Evolutionary conservation across 2,113 vertebrate species (phyloP), one percentile per base, ranked within the genome.

Genomic region (Setophaga kirtlandii): DNA sequence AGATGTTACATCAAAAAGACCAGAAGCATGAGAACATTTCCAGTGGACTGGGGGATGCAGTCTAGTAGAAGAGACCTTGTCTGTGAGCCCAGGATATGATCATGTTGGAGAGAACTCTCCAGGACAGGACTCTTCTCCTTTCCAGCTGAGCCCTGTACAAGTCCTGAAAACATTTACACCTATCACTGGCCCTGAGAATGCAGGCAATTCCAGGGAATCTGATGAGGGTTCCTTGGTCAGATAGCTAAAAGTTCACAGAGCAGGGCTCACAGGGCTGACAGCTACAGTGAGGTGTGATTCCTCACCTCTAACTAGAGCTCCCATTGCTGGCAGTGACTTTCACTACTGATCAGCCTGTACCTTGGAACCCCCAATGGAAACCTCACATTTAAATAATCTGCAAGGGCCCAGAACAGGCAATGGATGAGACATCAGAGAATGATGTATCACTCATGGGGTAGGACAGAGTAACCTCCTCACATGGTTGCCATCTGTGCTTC

Each of bases 401-500:
- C 50, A 39, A 52, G 69, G 60, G 27, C 52, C 37, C 85, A 65
- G 75, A 80, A 80, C 67, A 88, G 68, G 42, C 18, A 6, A 49
- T 17, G 28, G 65, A 68, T 37, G 44, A 84, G 22, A 71, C 7
- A 35, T 14, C 20, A 79, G 59, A 89, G 77, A 65, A 82, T 44
- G 71, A 63, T 9, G 37, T 18, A 30, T 49, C 56, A 11, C 19
- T 71, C 27, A 55, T 2, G 74, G 73, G 71, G 55, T 18, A 44
- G 1, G 11, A 37, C 52, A 67, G 81, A 91, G 91, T 69, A 64
- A 73, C 83, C 74, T 89, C 78, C 87, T 87, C 89, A 84, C 62
- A 79, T 39, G 80, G 83, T 20, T 79, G 80, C 77, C 77, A 91
- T 84, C 87, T 94, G 94, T 60, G 73, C 17, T 35, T 75, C 56